These are phyloP conservation scores for Panthera uncia DNA, from an alignment of 2,113 vertebrate species.

Conservation along the genomic window DNA sequence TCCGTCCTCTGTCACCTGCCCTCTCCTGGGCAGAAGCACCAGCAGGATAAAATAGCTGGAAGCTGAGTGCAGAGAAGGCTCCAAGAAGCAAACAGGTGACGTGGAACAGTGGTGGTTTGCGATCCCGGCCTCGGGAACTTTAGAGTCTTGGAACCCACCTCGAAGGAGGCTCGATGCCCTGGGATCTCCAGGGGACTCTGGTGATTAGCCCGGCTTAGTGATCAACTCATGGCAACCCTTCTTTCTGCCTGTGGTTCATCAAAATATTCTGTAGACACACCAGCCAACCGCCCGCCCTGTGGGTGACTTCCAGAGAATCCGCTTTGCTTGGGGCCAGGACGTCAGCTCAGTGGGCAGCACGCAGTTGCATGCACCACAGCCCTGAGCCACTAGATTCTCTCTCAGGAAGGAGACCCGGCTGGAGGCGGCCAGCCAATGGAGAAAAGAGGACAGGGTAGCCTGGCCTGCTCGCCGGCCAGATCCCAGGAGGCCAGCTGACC, in stretches of 20 bases:
- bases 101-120: not conserved
- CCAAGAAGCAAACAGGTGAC: not conserved
- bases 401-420: not conserved
- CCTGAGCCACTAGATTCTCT: accelerated
- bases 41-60: not conserved
- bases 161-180: not conserved
- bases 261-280: not conserved
- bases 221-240: not conserved
- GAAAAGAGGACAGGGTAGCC: not conserved
- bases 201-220: not conserved
- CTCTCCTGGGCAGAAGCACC: not conserved
- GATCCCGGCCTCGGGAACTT: not conserved
- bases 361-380: accelerated
- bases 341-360: accelerated
- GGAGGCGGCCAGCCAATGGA: not conserved
- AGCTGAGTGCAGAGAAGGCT: not conserved
- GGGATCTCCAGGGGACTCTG: not conserved
- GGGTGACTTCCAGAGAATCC: not conserved
- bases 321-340: accelerated
- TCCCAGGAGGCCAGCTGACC: not conserved
- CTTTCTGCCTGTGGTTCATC: not conserved
- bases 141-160: not conserved
- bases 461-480: too few species aligned
- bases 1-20: not conserved
- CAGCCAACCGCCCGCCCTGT: accelerated